Evolutionary conservation across 2,888 invertebrate genomes (phyloP), one percentile per base, ranked within the genome.

Genomic region (Psococerastis gibbosa): DNA sequence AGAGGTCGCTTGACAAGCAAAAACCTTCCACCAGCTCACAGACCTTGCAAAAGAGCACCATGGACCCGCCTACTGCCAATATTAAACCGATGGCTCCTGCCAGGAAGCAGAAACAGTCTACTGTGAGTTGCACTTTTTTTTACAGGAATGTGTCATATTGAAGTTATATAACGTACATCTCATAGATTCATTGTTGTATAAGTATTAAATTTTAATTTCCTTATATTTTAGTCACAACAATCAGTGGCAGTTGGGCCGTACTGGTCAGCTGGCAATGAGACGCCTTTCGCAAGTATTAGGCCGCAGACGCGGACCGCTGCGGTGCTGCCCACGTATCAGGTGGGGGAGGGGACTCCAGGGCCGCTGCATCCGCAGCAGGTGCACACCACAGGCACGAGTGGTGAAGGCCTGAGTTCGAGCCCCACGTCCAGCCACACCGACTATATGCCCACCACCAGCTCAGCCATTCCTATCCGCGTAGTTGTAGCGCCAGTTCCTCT

Each of bases 81-180:
- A 92, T 92, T 34, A 87, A 88, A 60, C 92, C 92, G 0, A 87
- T 92, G 79, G 82, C 91, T 2, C 85, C 85, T 53, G 51, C 50
- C 16, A 48, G 51, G 22, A 55, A 55, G 41, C 53, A 54, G 31
- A 52, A 53, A 42, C 52, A 52, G 22, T 18, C 38, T 20, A 15
- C 38, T 3, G 35, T 34, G 18, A 34, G 35, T 27, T 27, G n/a
- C n/a, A n/a, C n/a, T n/a, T n/a, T n/a, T n/a, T n/a, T n/a, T n/a
- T n/a, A n/a, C n/a, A n/a, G n/a, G n/a, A n/a, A n/a, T n/a, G n/a
- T n/a, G n/a, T n/a, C n/a, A n/a, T n/a, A n/a, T n/a, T n/a, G n/a
- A n/a, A n/a, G n/a, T n/a, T n/a, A n/a, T n/a, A n/a, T n/a, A n/a
- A n/a, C n/a, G n/a, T n/a, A n/a, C n/a, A n/a, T 18, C 4, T 1